Evolutionary conservation across 1,140 invertebrate species (phyloP), one percentile per base, ranked within the genome.

Genomic region (Cherax quadricarinatus): DNA sequence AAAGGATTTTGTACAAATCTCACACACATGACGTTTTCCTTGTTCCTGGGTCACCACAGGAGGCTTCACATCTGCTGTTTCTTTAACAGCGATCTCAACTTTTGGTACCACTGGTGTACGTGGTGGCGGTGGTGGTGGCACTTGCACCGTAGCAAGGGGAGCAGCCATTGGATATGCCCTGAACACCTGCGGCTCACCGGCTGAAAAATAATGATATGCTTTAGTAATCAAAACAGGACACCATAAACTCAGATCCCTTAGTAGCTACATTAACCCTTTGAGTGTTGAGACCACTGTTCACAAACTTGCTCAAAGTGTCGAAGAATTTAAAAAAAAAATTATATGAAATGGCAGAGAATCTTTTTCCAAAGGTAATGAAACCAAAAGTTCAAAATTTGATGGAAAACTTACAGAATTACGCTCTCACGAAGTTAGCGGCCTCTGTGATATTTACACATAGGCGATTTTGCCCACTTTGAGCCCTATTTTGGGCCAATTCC

Each of bases 151-250:
- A 48, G 83, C 89, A 16, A 91, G 83, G 41, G 89, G 62, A 49
- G 89, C 75, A 4, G 84, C 89, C 75, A 86, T 91, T 9, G 89
- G 84, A 78, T 91, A 91, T n/a, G 89, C 70, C 51, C 86, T 91
- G 78, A 86, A 91, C 57, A 91, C 73, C 30, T 86, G 83, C 18
- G 89, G 84, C n/a, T 91, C 89, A 70, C 66, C 88, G 75, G 82
- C 75, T 41, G 53, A 1, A n/a, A 49, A n/a, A 30, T 6, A 48
- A 41, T 57, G 14, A 62, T 10, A 51, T 57, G 51, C 30, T 41
- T 41, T 41, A n/a, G 57, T 62, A 62, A 41, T 48, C 14, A 89
- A 60, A 81, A n/a, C n/a, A 66, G 18, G n/a, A 60, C 81, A 41
- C 30, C 30, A 41, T 41, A 41, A 41, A 41, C 78, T 41, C 1